Evolutionary conservation across 2,113 vertebrate species (phyloP).

Genomic region (Cyrtonyx montezumae): DNA sequence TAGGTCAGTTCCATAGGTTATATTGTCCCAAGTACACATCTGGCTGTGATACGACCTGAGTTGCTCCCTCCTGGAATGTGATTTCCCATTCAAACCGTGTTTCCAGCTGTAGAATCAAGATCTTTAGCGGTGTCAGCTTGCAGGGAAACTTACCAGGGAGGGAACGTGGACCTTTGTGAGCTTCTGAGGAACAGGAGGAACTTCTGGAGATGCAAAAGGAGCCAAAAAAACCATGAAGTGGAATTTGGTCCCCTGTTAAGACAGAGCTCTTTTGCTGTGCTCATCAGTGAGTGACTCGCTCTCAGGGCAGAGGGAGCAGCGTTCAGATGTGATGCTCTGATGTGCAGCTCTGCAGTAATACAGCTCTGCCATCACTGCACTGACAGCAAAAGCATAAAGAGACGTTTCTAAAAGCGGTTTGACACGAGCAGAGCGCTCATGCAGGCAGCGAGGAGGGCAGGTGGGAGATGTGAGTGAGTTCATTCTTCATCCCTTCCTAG

Average conservation of each 20-base stretch:
- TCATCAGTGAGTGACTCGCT: too few species aligned
- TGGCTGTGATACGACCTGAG: fast-evolving
- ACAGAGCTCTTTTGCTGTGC: too few species aligned
- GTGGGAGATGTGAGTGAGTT: not conserved
- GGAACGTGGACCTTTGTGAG: not conserved
- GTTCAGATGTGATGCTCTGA: too few species aligned
- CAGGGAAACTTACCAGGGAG: not conserved
- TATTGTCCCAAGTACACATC: not conserved
- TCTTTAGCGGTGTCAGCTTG: not conserved
- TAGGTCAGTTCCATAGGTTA: fast-evolving
- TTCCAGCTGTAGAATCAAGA: not conserved
- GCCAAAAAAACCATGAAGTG: not conserved
- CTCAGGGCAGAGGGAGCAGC: not conserved
- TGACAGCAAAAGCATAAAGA: not conserved
- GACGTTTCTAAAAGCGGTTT: not conserved
- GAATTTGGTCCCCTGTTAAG: not conserved
- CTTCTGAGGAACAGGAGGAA: not conserved
- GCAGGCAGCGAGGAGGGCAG: not conserved
- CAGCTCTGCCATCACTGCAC: too few species aligned
- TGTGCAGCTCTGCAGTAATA: not conserved
- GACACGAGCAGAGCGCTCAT: not conserved
- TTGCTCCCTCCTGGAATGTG: not conserved
- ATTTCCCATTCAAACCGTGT: not conserved
- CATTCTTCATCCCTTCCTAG: not conserved
- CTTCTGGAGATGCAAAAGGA: not conserved